Base-by-base conservation (phyloP, 2,797 vertebrate genomes). In the Todus mexicanus region DNA sequence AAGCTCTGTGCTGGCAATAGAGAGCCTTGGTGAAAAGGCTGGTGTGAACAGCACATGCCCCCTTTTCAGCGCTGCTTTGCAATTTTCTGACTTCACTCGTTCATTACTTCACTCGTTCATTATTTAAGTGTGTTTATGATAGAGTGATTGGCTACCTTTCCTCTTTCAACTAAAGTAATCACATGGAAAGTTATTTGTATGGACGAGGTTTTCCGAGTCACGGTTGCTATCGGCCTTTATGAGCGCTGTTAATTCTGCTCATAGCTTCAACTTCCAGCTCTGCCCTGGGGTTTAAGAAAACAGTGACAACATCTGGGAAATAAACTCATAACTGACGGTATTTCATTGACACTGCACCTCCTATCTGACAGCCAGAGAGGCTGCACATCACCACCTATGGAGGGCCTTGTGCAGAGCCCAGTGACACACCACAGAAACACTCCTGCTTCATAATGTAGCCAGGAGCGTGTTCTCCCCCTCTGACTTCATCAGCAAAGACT, bases 361-460 rank as follows among this genome's bases (percentile, higher is more conserved):
- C 2, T 33, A 78, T 13, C 25, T 0, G 2, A 74, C 43, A 63
- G 22, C 22, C 1, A 2, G 38, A 23, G 48, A 0, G 2, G 13
- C 18, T 21, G 45, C 53, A 45, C 11, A n/a, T 57, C n/a, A 26
- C 42, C 61, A 33, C 27, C n/a, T 29, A 15, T 11, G n/a, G 17
- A 63, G 38, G 51, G 31, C 25, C 26, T 63, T 53, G 35, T 20
- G n/a, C 50, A 48, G 43, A 68, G 29, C 50, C 48, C 73, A 42
- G 43, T 14, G 47, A 69, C 33, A 59, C n/a, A 9, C 16, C 37
- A 38, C 51, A 25, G 16, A 66, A 57, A 40, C 31, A 12, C 63
- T 70, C 7, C 42, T 50, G 57, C 60, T 76, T 43, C 27, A 19
- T 27, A 61, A 47, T 0, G 6, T 11, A 63, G 20, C 42, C 53